Base-by-base conservation (phyloP, 30 jellyfish, hydroid and myxozoan genomes). In the Aurelia aurita complex sp. Pacific region DNA sequence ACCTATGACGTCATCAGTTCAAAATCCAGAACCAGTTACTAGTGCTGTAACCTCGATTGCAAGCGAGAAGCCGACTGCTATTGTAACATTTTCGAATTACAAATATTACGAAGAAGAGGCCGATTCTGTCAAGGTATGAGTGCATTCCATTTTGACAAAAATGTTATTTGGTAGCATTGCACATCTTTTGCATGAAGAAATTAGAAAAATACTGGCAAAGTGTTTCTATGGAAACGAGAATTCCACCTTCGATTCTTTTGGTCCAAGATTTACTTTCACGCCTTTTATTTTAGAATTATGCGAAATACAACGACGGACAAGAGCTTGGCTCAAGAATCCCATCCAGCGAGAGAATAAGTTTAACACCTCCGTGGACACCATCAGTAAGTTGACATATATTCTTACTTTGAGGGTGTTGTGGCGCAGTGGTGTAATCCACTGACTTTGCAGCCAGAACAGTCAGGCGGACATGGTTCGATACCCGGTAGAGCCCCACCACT, bases 321-420 rank as follows among this genome's bases (percentile, higher is more conserved):
- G 98, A 93, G 67, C 83, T 93, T 65, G 98, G 98, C 18, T 93
- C 98, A 6, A 88, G 98, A 15, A 93, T 93, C 5, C 98, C 98
- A 1, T 93, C 98, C 13, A 88, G 94, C 33, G 98, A 93, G 80
- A 54, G 92, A 46, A 93, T 93, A 70, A 84, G 89, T 82, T 69
- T 93, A 43, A 81, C 98, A 29, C 98, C 98, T 1, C 93, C 92
- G 1, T 88, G 97, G 86, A 91, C 92, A 69, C 93, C 93, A n/a
- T 84, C 93, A 33, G 93, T 84, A 51, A 63, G 86, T 36, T 35
- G 1, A 46, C 54, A 4, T 43, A 43, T 43, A 43, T 43, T 43
- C 54, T 43, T 43, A 9, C 5, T 43, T 23, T 23, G 29, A 23
- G 0, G 29, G 29, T 23, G 29, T 23, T 23, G 29, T 23, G 29